Conservation (phyloP, 2,113 vertebrate species). For the Gyps fulvus region DNA sequence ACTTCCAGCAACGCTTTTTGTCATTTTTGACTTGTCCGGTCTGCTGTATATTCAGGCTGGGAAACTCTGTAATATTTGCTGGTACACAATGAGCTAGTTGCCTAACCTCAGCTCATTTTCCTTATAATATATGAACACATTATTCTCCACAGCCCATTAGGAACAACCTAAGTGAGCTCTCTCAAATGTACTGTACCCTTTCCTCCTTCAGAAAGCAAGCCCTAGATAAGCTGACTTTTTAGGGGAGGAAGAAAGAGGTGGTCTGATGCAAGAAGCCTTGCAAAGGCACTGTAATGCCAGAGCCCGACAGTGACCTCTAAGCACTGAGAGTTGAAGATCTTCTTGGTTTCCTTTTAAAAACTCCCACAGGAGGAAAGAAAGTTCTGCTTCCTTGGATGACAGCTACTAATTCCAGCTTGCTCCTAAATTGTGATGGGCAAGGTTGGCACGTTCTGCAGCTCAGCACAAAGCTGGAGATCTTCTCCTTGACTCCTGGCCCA, state of each 20-base stretch:
- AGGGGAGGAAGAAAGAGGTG: not conserved
- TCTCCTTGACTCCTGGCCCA: not conserved
- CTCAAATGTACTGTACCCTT: not conserved
- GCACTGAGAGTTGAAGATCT: not conserved
- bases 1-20: not conserved
- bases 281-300: not conserved
- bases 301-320: not conserved
- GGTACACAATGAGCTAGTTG: not conserved
- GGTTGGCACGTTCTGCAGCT: rapidly evolving
- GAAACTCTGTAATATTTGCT: not conserved
- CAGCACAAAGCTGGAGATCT: not conserved
- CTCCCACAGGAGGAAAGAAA: not conserved
- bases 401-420: not conserved
- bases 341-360: not conserved
- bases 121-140: rapidly evolving
- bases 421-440: not conserved
- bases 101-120: not conserved
- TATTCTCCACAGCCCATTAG: not conserved
- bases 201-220: not conserved
- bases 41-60: not conserved
- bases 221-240: not conserved
- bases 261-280: not conserved
- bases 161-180: not conserved
- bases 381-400: not conserved
- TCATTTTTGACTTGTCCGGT: not conserved